A percentile compares a stretch with the other conserved stretches of the same genome.
Evolutionary conservation across 2,888 invertebrate species (phyloP).

Genomic region (Pantelozetes paolii): DNA sequence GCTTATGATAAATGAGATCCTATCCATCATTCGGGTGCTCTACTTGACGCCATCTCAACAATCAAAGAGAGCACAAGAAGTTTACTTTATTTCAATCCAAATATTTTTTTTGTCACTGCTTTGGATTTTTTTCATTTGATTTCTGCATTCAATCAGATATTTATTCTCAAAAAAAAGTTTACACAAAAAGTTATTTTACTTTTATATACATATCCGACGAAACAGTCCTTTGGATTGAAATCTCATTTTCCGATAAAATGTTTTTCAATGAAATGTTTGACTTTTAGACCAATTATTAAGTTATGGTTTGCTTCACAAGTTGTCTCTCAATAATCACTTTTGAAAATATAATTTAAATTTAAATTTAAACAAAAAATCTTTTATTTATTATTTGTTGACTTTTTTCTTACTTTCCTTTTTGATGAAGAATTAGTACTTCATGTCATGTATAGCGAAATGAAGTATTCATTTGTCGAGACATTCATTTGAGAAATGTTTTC

Average conservation of each 20-base stretch:
- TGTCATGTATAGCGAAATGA: background rate
- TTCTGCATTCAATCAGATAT: too few species aligned
- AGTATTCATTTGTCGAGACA: background rate
- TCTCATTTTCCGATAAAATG: too few species aligned
- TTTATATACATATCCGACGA: too few species aligned
- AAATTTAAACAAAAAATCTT: background rate
- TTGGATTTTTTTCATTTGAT: too few species aligned
- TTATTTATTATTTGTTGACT: background rate
- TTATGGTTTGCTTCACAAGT: background rate
- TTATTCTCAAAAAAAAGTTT: too few species aligned
- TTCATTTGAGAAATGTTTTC: background rate
- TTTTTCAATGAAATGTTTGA: background rate
- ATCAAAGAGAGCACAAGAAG: background rate
- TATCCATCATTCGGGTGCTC: slow-evolving; percentile 26
- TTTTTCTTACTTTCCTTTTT: background rate
- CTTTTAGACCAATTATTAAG: background rate
- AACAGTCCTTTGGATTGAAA: too few species aligned
- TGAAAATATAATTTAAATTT: background rate
- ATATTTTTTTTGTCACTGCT: background rate
- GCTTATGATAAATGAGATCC: slow-evolving; percentile 26
- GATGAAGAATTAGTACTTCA: background rate
- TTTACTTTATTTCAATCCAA: slow-evolving; percentile 9
- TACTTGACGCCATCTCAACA: slow-evolving; percentile 31
- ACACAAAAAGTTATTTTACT: too few species aligned
- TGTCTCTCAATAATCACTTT: background rate